Conservation (phyloP, 2,888 invertebrate genomes). For the Patella depressa region DNA sequence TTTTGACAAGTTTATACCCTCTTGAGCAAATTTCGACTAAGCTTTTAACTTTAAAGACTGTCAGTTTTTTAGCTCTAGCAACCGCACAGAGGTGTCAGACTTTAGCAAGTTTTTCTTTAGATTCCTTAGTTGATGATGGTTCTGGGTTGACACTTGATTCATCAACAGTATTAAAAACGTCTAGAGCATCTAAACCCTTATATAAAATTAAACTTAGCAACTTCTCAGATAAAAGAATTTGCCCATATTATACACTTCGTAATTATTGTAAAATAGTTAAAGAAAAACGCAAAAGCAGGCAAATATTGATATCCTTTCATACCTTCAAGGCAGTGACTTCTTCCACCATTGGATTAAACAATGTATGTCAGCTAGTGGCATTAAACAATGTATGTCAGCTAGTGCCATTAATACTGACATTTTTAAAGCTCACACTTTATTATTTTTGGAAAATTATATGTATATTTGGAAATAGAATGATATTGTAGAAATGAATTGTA, state of each 20-base stretch:
- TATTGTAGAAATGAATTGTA: no score
- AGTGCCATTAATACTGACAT: constrained; percentile 6
- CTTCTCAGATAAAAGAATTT: not conserved
- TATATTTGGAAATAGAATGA: no score
- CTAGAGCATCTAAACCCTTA: not conserved
- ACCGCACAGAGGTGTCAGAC: no score
- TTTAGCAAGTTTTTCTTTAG: no score
- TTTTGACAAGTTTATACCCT: not conserved
- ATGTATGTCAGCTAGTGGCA: not conserved
- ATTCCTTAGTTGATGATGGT: no score
- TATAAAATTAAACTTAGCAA: not conserved
- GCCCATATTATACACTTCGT: not conserved
- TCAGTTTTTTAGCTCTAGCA: no score
- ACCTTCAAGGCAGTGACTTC: not conserved
- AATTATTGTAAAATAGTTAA: not conserved
- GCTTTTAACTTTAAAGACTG: not conserved
- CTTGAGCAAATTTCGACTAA: not conserved
- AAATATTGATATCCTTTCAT: not conserved
- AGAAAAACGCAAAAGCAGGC: not conserved
- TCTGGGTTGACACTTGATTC: no score
- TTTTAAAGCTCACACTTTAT: constrained; percentile 7
- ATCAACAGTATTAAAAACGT: not conserved
- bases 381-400: not conserved
- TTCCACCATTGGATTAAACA: constrained; percentile 14
- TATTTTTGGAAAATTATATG: no score